Evolutionary conservation across 1,140 invertebrate species (phyloP), one percentile per base, ranked within the genome.

Genomic region (Uloborus diversus): DNA sequence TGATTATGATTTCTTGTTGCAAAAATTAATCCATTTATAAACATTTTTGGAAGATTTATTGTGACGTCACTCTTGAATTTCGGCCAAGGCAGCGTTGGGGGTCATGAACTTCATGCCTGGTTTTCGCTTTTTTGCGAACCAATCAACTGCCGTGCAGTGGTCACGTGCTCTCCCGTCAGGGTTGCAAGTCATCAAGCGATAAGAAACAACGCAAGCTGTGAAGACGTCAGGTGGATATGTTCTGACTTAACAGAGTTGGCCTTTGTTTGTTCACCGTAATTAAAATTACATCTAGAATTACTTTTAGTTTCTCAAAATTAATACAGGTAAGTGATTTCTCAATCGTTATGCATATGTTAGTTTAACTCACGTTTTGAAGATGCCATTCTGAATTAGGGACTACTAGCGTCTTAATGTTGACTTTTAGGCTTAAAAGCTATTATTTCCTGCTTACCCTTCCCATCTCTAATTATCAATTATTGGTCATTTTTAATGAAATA

Each of bases 161-260:
- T 78, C 73, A 78, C 73, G 73, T 78, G 73, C 73, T 66, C 37
- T 3, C 47, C 59, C 35, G 37, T 59, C 57, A 59, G 61, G 73
- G 51, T 71, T 78, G 73, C 73, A 78, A 78, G 73, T 78, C 73
- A 78, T 78, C 73, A 73, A 65, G 73, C 62, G 73, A 78, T 78
- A 78, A 78, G 73, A 66, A 65, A 78, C 61, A 65, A 78, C 62
- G 61, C 61, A 65, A 42, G 20, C 30, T 56, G 28, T 11, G 32
- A 78, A 78, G 73, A 78, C 73, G 73, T 78, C 73, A 78, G 73
- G 73, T 78, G 61, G 61, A 65, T 56, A 66, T 65, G 73, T 78
- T 42, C 62, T 78, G 73, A 66, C 42, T 35, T 35, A 13, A 53
- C 23, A 28, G 27, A 47, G 25, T n/a, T 23, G 25, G 56, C 61